Evolutionary conservation across 2,113 vertebrate genomes (phyloP), one percentile per base, ranked within the genome.

Genomic region (Xiphophorus maculatus): DNA sequence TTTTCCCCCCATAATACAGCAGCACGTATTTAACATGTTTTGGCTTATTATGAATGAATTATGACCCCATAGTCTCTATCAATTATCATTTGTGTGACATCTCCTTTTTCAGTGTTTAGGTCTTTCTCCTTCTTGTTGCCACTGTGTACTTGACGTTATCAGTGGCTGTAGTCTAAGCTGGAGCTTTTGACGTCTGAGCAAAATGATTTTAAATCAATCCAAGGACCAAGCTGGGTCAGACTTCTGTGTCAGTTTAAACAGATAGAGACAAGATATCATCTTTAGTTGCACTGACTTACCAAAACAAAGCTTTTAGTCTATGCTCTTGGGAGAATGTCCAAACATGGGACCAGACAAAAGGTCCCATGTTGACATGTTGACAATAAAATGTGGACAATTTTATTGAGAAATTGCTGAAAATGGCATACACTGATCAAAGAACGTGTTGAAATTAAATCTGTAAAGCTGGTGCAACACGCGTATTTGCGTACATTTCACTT

Each of bases 91-190:
- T 87, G 87, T 91, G 85, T 91, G 88, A 93, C 85, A 88, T 78
- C 71, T 87, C 62, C 77, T 86, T 83, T 82, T 75, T 61, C 72
- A 27, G 66, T 93, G 92, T 94, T 94, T 94, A 91, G 86, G 86
- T 93, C 91, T 44, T 40, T 71, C 65, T 25, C 73, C 88, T 84
- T 87, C 88, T 82, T 71, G 69, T 80, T 92, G 84, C 87, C 81
- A 86, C 69, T 9, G 74, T 79, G 88, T 93, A 89, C 92, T 93
- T 88, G 85, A 86, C 76, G 68, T 92, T 94, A 94, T 95, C 94
- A 80, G 79, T 14, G 44, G 62, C 48, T 44, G 81, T 94, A 94
- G 94, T 91, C 94, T 92, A 95, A 94, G 89, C 94, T 93, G 25
- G 32, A 79, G 58, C 75, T 85, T 69, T 69, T 93, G 93, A 94